Base-by-base conservation (phyloP, 2,888 invertebrate genomes). In the Linnaemya vulpina region DNA sequence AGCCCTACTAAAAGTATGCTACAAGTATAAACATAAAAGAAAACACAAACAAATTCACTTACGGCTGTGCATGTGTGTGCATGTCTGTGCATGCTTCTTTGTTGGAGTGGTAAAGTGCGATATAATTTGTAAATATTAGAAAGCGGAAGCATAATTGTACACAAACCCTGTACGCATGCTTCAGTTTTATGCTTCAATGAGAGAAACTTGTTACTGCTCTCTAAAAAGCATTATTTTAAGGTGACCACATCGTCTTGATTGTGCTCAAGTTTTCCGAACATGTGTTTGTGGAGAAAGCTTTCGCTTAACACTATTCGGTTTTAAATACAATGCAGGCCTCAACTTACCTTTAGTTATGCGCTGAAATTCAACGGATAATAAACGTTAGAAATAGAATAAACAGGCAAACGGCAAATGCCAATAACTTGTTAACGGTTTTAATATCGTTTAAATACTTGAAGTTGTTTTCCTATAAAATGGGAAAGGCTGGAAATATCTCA, bases 311-410 rank as follows among this genome's bases (percentile, higher is more conserved):
- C 30, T 82, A 78, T 85, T 65, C 51, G 35, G 78, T 78, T 65
- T 77, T 75, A 82, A 85, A 85, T 75, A 22, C 60, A 74, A 25
- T 71, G 71, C 78, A 79, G 65, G 75, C 46, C 85, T 65, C 75
- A 78, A 67, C 55, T 71, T 85, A 78, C 60, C 74, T 82, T 85
- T 71, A 85, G 85, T 85, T 85, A 71, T 62, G 67, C 82, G 78
- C 70, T 78, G 67, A 79, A 71, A 75, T 79, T 85, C 85, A 85
- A 78, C 20, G 43, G 62, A 79, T 71, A 71, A 79, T 60, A 74
- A 51, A 67, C 65, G 65, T 51, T 65, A 30, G 55, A 35, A 58
- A 17, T 58, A 58, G 3, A 58, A 58, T 2, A 58, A 58, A 30
- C 9, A 53, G 22, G 0, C 53, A 40, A 25, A 49, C 35, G 71